These are phyloP conservation scores for Malacosoma neustria DNA, from an alignment of 2,888 invertebrate species.

Conservation along the genomic window DNA sequence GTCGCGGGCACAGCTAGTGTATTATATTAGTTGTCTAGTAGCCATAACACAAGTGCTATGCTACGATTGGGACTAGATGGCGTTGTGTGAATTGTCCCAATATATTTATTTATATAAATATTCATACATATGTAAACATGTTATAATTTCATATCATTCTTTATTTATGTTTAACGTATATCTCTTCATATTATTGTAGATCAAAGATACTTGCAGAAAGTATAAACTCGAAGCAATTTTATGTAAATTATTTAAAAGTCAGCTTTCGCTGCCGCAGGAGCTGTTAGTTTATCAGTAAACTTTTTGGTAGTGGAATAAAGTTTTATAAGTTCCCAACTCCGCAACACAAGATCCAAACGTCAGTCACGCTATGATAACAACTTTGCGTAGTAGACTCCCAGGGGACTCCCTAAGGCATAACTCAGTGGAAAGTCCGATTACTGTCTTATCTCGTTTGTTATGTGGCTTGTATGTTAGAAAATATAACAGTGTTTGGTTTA, in stretches of 20 bases:
- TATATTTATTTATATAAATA: too few relatives aligned
- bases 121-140: too few relatives aligned
- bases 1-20: too few relatives aligned
- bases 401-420: conserved; percentile 1
- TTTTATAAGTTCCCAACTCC: conserved; percentile 6
- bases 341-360: conserved; percentile 4
- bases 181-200: too few relatives aligned
- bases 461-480: background rate
- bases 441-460: background rate
- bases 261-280: background rate
- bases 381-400: conserved; percentile 1
- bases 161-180: too few relatives aligned
- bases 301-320: background rate
- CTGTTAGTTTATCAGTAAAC: background rate
- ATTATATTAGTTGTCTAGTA: too few relatives aligned
- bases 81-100: too few relatives aligned
- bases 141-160: too few relatives aligned
- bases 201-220: too few relatives aligned
- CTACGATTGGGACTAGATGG: too few relatives aligned
- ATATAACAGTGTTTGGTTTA: too few relatives aligned
- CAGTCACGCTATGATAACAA: conserved; percentile 6
- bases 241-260: background rate
- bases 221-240: background rate
- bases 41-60: too few relatives aligned
- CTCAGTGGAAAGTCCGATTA: background rate